phyloP scores from a whole-genome alignment of 2,888 invertebrate species.

The Metacarcinus magister region DNA sequence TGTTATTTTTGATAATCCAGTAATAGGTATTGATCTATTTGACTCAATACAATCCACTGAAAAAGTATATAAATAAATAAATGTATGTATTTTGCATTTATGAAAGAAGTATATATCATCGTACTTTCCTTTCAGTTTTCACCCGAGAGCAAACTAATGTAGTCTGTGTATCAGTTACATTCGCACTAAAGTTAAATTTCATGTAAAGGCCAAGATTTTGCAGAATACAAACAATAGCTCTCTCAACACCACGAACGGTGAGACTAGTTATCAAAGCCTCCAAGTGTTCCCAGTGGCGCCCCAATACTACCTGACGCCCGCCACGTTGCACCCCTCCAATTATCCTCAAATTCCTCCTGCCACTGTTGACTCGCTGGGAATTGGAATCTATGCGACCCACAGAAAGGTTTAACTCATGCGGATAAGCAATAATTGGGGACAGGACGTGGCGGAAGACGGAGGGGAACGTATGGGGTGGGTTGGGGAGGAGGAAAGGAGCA shows the following conservation, averaged over 20 bases:
- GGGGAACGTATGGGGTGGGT: not conserved
- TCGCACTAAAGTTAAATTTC: not conserved
- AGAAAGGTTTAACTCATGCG: not conserved
- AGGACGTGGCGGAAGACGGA: not conserved
- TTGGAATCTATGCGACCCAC: not conserved
- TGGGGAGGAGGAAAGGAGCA: not conserved
- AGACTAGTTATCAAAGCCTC: not conserved
- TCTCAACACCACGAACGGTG: not conserved
- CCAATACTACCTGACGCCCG: not conserved
- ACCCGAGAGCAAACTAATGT: no score
- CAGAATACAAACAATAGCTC: not conserved
- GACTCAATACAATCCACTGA: no score
- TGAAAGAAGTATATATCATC: no score
- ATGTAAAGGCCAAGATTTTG: not conserved
- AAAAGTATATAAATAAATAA: no score
- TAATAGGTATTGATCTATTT: no score
- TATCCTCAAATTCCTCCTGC: conserved; percentile 29
- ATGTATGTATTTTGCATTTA: no score
- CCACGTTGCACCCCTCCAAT: not conserved
- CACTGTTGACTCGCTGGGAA: not conserved
- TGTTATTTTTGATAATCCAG: no score
- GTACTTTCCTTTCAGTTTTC: no score
- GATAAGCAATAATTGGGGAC: not conserved
- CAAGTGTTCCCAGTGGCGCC: not conserved
- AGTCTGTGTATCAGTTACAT: not conserved